Base-by-base conservation (phyloP, 2,888 invertebrate species). In the Andricus quercusramuli region DNA sequence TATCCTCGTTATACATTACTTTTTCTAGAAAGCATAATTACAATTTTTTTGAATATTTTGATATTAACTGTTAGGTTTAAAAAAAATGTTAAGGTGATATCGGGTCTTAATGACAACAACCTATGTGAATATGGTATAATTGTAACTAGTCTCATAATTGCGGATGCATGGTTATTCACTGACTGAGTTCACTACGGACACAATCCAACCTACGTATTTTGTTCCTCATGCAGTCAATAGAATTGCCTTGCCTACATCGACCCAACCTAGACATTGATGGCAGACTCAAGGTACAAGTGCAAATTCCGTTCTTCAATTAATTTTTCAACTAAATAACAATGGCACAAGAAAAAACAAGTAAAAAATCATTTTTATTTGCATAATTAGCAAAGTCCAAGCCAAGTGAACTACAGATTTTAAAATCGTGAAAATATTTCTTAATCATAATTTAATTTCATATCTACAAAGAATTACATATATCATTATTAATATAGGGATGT, bases 231-330 rank as follows among this genome's bases (percentile, higher is more conserved):
- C 32, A 74, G 32, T 51, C 25, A 68, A 44, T 47, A 68, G 44
- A 70, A 70, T 51, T 74, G 56, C 51, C 74, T 74, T 56, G 56
- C 56, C 56, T 74, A 74, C 51, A 56, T 74, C 32, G 56, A 74
- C 74, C 74, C 56, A 74, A 74, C 56, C 70, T 74, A 74, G 74
- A 56, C 74, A 74, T 74, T 74, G 51, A 74, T 74, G 74, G 13
- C 15, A 74, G 32, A 51, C 11, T 74, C 74, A 74, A 74, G 74
- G 74, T 32, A 13, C 56, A 74, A 74, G 56, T 56, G 70, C 70
- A 70, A 70, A 44, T 47, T 70, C 25, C 29, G 17, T 25, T 47
- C 47, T 70, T 51, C 47, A 9, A 17, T 70, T 29, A n/a, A 51
- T n/a, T n/a, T 47, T n/a, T 9, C 2, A 56, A n/a, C 3, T 11